These are phyloP conservation scores for Eremophila alpestris DNA, from an alignment of 2,797 vertebrate genomes.

Conservation along the genomic window DNA sequence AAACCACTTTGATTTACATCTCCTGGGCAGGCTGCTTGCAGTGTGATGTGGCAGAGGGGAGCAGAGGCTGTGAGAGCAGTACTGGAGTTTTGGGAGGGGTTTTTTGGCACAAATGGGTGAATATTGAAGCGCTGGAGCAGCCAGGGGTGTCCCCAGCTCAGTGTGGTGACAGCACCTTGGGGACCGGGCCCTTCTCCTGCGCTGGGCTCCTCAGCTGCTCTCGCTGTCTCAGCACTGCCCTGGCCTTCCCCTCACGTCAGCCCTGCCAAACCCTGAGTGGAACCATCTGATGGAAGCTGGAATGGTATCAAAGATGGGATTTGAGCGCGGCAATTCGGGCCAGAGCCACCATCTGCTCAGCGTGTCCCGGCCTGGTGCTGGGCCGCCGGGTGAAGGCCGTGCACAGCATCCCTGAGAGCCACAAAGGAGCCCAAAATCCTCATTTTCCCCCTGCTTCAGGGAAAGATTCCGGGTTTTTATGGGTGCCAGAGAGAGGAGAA, in stretches of 20 bases:
- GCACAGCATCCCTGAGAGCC: background rate
- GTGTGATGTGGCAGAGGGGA: background rate
- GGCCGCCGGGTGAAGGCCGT: fast-evolving
- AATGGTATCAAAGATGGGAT: conserved; percentile 38
- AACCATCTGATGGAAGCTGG: conserved; percentile 67
- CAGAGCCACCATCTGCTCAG: conserved; percentile 40
- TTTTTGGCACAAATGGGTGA: background rate
- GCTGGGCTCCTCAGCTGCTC: background rate
- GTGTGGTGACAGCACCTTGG: background rate
- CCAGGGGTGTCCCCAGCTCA: background rate
- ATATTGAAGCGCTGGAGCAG: background rate
- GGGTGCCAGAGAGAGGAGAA: background rate
- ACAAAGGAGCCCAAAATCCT: background rate
- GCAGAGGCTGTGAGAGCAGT: background rate
- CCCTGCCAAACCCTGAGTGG: conserved; percentile 64
- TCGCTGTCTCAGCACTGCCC: background rate
- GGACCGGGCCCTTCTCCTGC: background rate
- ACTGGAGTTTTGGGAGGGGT: background rate
- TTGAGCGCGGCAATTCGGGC: background rate
- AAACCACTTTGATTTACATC: background rate
- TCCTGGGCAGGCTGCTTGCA: background rate
- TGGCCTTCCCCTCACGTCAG: background rate
- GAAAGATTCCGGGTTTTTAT: background rate
- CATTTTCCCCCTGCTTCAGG: background rate
- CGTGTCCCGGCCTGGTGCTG: background rate